Base-by-base conservation (phyloP, 2,797 vertebrate species). In the Etheostoma nigrum region DNA sequence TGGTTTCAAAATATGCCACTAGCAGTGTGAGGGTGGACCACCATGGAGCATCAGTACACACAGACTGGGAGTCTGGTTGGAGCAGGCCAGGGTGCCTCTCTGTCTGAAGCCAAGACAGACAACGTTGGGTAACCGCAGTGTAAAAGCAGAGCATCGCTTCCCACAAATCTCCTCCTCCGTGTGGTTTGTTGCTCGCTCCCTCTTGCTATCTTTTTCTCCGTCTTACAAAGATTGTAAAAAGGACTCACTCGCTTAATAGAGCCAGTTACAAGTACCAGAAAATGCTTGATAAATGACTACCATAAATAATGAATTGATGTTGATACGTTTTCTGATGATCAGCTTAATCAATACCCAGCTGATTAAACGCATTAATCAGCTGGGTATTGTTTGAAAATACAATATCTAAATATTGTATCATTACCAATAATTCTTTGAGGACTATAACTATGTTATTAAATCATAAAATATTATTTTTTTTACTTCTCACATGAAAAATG, bases 61-160 rank as follows among this genome's bases (percentile, higher is more conserved):
- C 84, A 93, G 84, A 91, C 83, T 72, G 74, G 73, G 78, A 86
- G 85, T 88, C 83, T 85, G 81, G 78, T 82, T 76, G 67, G 60
- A 86, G 74, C 60, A 69, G 67, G 76, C 69, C 82, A 64, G 88
- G 88, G 90, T 90, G 90, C 90, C 92, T 89, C 86, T 81, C 75
- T 88, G 91, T 92, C 89, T 90, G 77, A 89, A 89, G 87, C 90
- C 85, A 89, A 88, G 78, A 84, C 82, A 90, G 90, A 93, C 86
- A 90, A 83, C 53, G 59, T 36, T 69, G 81, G 86, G 58, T 59
- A 83, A 87, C 91, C 90, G 18, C 86, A 83, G 83, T 86, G 90
- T 91, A 91, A 91, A 92, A 91, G 81, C 83, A 82, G 78, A 87
- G 83, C 67, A 54, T 90, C 88, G 82, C 72, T 75, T 53, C 78